Percentiles rank a stretch among this genome's conserved stretches.
phyloP scores from a whole-genome alignment of 2,888 invertebrate species.

The Nephrocerus scutellatus region DNA sequence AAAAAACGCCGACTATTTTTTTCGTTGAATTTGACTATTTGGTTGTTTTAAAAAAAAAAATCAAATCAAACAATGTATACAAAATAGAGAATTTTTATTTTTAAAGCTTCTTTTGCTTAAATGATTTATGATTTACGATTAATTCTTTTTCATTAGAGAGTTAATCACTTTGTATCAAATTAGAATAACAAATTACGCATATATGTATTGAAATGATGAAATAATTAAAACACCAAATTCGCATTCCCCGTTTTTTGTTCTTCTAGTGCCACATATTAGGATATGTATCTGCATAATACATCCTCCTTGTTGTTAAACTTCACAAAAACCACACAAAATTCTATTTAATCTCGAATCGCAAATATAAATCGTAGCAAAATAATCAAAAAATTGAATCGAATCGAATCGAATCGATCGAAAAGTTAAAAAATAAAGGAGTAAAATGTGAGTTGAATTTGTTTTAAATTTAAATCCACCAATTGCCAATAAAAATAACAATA shows the following conservation, averaged over 20 bases:
- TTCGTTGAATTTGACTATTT: too few species aligned
- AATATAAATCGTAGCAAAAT: conserved; percentile 13
- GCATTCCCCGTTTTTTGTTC: conserved; percentile 36
- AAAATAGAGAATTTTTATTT: too few species aligned
- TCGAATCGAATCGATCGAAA: conserved; percentile 18
- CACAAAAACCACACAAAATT: conserved; percentile 21
- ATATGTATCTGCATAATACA: conserved; percentile 46
- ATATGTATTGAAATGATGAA: background rate
- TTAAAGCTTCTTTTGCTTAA: conserved; percentile 3
- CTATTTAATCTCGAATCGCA: conserved; percentile 7
- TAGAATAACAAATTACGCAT: background rate
- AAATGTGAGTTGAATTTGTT: conserved; percentile 24
- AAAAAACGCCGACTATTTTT: too few species aligned
- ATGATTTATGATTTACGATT: background rate
- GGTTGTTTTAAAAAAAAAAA: too few species aligned
- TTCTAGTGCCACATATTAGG: conserved; percentile 50
- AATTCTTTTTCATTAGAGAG: background rate
- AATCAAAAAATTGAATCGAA: conserved; percentile 11
- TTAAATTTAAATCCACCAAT: conserved; percentile 23
- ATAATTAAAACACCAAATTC: conserved; percentile 10
- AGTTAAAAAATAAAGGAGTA: conserved; percentile 11
- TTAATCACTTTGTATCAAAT: background rate
- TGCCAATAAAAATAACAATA: too few species aligned
- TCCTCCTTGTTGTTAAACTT: conserved; percentile 35
- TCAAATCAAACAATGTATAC: too few species aligned